Conservation (phyloP, 1,140 invertebrate genomes). For the Lucilia cuprina region DNA sequence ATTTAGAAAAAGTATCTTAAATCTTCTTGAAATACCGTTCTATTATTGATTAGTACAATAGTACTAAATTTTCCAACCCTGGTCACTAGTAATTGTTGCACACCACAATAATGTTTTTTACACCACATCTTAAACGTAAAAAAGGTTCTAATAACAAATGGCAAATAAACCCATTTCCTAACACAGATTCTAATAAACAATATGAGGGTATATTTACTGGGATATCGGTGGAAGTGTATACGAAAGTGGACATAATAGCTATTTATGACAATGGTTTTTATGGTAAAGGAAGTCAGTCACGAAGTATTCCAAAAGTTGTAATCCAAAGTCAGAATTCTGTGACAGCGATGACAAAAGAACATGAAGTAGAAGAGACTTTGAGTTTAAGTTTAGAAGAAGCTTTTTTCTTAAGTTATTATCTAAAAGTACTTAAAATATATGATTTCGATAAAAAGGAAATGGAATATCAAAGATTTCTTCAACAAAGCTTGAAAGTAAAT, state of each 20-base stretch:
- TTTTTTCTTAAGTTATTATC: slow-evolving; percentile 78
- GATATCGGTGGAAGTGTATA: slow-evolving; percentile 69
- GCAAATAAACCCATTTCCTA: neutral
- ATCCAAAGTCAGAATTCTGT: neutral
- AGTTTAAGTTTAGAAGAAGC: slow-evolving; percentile 78
- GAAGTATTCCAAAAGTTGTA: slow-evolving; percentile 67
- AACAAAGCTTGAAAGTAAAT: slow-evolving; percentile 68
- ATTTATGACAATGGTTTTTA: slow-evolving; percentile 77
- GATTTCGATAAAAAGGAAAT: slow-evolving; percentile 67
- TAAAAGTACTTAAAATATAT: slow-evolving; percentile 75
- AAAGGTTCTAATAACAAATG: neutral
- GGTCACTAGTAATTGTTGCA: neutral
- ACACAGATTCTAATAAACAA: neutral
- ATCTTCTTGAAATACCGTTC: too few relatives aligned
- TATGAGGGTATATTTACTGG: slow-evolving; percentile 66
- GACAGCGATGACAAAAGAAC: neutral
- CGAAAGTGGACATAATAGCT: slow-evolving; percentile 68
- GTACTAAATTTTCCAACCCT: neutral
- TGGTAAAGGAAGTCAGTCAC: slow-evolving; percentile 74
- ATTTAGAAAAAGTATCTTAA: too few relatives aligned
- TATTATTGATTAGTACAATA: too few relatives aligned
- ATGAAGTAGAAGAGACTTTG: slow-evolving; percentile 66
- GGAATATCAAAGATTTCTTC: slow-evolving; percentile 70
- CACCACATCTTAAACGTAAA: slow-evolving; percentile 29
- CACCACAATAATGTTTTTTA: slow-evolving; percentile 16